phyloP scores from a whole-genome alignment of 2,888 invertebrate genomes.

The Rhimphoctona megacephalus region DNA sequence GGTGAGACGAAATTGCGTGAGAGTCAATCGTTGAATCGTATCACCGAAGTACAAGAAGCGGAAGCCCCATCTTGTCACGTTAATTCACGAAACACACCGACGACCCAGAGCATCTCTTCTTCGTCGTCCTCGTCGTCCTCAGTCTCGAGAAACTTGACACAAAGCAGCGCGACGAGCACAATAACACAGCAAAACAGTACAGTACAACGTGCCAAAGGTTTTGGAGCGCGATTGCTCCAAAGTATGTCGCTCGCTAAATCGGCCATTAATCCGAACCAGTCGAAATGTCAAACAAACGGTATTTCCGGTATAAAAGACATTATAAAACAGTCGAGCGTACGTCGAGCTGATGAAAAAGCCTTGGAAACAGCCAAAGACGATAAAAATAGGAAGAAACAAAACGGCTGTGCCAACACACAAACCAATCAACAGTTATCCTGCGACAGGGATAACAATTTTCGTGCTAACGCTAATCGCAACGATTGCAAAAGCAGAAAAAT shows the following conservation, averaged over 20 bases:
- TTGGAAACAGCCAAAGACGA: conserved; percentile 58
- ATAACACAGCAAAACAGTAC: conserved; percentile 73
- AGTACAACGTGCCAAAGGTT: conserved; percentile 85
- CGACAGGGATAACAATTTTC: conserved; percentile 79
- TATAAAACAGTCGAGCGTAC: conserved; percentile 40
- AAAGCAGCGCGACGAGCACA: conserved; percentile 57
- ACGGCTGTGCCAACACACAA: conserved; percentile 71
- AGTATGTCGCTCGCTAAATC: conserved; percentile 82
- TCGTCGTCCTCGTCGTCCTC: conserved; percentile 67
- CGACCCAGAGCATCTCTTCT: conserved; percentile 61
- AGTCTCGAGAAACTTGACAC: conserved; percentile 72
- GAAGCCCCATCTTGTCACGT: conserved; percentile 80
- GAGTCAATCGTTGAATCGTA: conserved; percentile 93
- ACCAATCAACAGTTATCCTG: conserved; percentile 69
- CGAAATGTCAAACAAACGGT: conserved; percentile 62
- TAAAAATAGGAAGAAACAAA: conserved; percentile 68
- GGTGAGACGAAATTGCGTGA: conserved; percentile 90
- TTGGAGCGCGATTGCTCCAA: conserved; percentile 86
- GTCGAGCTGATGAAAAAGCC: conserved; percentile 65
- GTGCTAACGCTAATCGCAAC: conserved; percentile 77
- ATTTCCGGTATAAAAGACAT: conserved; percentile 47
- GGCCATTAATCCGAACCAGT: conserved; percentile 57
- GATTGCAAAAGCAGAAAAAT: conserved; percentile 85
- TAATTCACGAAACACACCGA: conserved; percentile 65
- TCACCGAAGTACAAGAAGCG: conserved; percentile 94